phyloP scores from a whole-genome alignment of 1,140 invertebrate species.

The Idris sp. region DNA sequence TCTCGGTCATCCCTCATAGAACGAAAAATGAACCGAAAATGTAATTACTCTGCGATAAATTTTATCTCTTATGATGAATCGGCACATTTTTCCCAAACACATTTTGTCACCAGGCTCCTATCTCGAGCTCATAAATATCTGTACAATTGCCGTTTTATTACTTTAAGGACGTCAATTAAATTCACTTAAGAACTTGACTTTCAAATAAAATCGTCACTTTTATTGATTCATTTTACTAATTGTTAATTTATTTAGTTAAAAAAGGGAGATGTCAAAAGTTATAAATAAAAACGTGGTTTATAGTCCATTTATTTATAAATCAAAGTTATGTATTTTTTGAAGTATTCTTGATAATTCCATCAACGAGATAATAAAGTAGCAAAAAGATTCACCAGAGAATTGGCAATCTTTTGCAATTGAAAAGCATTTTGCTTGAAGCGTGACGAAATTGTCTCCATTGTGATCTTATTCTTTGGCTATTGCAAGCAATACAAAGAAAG shows the following conservation, averaged over 20 bases:
- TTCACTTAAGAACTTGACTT: no score
- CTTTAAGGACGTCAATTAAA: slow-evolving; percentile 38
- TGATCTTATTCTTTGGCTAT: slow-evolving; percentile 50
- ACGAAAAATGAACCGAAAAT: slow-evolving; percentile 39
- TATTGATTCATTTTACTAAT: no score
- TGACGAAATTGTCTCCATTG: slow-evolving; percentile 56
- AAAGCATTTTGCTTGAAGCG: slow-evolving; percentile 38
- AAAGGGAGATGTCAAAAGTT: no score
- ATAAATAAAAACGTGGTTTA: no score
- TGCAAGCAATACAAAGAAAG: slow-evolving; percentile 63
- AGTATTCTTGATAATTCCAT: slow-evolving; percentile 18
- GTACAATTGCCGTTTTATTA: slow-evolving; percentile 36
- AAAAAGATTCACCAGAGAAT: slow-evolving; percentile 46
- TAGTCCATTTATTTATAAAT: no score
- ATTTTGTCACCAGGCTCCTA: slow-evolving; percentile 46
- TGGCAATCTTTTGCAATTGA: slow-evolving; percentile 59
- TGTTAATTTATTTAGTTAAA: no score
- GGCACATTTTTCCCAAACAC: slow-evolving; percentile 29
- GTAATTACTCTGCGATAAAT: slow-evolving; percentile 41
- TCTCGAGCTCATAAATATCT: slow-evolving; percentile 39
- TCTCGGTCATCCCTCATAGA: slow-evolving; percentile 4
- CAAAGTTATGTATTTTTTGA: no score
- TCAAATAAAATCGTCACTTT: no score
- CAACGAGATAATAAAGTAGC: slow-evolving; percentile 25
- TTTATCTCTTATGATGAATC: slow-evolving; percentile 47